Conservation (phyloP, 2,797 vertebrate genomes). For the Oryzias sinensis region DNA sequence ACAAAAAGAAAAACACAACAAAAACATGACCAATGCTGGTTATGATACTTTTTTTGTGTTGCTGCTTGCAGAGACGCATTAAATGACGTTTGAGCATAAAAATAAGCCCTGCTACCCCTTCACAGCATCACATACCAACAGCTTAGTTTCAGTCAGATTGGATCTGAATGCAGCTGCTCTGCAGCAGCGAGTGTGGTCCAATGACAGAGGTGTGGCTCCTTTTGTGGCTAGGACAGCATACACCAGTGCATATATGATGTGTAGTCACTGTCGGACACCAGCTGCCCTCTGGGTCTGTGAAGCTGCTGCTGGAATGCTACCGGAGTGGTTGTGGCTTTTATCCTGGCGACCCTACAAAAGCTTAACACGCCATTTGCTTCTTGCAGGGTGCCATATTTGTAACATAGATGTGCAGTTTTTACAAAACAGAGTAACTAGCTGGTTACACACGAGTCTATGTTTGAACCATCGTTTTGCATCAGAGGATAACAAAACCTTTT, state of each 20-base stretch:
- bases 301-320: constrained; percentile 48
- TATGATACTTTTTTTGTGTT: neutral
- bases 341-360: constrained; percentile 11
- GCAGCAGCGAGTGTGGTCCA: neutral
- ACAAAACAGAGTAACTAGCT: neutral
- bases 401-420: constrained; percentile 1
- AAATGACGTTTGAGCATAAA: neutral
- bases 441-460: neutral
- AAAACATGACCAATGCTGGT: constrained; percentile 2
- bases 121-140: neutral
- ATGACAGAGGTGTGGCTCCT: neutral
- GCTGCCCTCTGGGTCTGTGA: constrained; percentile 7
- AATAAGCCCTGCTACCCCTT: constrained; percentile 1
- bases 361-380: neutral
- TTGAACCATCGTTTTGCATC: constrained; percentile 6
- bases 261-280: constrained; percentile 1
- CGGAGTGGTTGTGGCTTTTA: constrained; percentile 33
- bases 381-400: neutral
- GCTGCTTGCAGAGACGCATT: neutral
- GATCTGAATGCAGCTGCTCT: no score
- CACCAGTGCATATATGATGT: constrained; percentile 5
- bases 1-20: constrained; percentile 28
- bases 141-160: neutral
- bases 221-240: constrained; percentile 2
- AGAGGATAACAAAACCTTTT: no score